Conservation (phyloP, 2,888 invertebrate genomes). For the Branchinecta sandiegonensis region DNA sequence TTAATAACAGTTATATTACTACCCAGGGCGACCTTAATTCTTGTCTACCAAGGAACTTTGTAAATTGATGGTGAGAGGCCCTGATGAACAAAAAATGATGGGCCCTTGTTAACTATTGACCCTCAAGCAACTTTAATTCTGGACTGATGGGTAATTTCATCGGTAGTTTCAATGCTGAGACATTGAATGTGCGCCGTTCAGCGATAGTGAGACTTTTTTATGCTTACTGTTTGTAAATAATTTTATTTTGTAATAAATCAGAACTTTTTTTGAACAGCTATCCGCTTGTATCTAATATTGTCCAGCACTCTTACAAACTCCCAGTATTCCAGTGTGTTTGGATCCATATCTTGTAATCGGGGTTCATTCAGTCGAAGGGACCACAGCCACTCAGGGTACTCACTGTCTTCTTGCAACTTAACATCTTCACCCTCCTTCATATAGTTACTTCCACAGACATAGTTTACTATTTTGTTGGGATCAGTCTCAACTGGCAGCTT, state of each 20-base stretch:
- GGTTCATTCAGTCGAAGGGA: conserved; percentile 44
- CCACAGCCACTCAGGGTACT: conserved; percentile 93
- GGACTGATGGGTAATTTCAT: too few relatives aligned
- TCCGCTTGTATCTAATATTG: conserved; percentile 9
- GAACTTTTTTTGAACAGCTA: background rate
- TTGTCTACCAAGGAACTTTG: too few relatives aligned
- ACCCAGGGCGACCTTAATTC: too few relatives aligned
- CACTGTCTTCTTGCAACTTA: conserved; percentile 51
- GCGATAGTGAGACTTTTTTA: too few relatives aligned
- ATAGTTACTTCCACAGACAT: conserved; percentile 74
- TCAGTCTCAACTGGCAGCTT: conserved; percentile 71
- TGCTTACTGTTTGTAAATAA: too few relatives aligned
- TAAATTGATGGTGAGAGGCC: too few relatives aligned
- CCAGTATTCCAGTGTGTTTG: conserved; percentile 68
- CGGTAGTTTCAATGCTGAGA: too few relatives aligned
- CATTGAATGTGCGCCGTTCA: too few relatives aligned
- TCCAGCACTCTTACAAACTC: conserved; percentile 46
- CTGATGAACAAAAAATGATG: too few relatives aligned
- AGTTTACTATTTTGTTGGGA: conserved; percentile 53
- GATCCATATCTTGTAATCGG: conserved; percentile 54
- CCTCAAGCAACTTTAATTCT: too few relatives aligned
- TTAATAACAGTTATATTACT: too few relatives aligned
- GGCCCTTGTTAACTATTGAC: too few relatives aligned
- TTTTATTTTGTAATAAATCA: background rate
- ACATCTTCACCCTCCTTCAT: conserved; percentile 57